Conservation (phyloP, 2,797 vertebrate species). For the Ctenosaura bakeri region DNA sequence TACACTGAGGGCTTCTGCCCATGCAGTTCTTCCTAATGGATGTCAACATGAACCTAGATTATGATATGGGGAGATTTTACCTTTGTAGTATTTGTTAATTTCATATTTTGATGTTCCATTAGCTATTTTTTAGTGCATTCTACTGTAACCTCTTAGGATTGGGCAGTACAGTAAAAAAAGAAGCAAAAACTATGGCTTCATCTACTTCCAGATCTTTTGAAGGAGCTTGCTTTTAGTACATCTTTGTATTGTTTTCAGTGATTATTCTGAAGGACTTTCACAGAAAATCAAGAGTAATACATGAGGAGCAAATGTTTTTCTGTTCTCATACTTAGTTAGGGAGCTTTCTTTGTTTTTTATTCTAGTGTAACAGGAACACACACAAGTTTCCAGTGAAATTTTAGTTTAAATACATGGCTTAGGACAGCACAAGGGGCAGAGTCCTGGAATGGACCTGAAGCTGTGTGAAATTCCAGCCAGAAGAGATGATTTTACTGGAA, state of each 20-base stretch:
- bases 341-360: not conserved
- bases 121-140: not conserved
- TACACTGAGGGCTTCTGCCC: not conserved
- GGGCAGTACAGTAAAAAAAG: not conserved
- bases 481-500: not conserved
- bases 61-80: not conserved
- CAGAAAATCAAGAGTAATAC: constrained; percentile 46
- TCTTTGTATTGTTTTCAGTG: constrained; percentile 23
- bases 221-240: constrained; percentile 13
- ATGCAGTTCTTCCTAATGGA: not conserved
- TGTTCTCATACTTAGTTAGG: too few relatives aligned
- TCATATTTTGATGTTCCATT: not conserved
- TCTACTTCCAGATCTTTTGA: constrained; percentile 45
- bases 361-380: constrained; percentile 24
- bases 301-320: constrained; percentile 43
- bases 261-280: constrained; percentile 19
- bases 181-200: not conserved
- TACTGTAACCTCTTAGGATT: not conserved
- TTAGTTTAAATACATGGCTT: not conserved
- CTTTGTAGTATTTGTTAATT: not conserved
- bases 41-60: constrained; percentile 4
- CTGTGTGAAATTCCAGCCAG: constrained; percentile 1
- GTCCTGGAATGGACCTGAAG: constrained; percentile 25
- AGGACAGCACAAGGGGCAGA: not conserved
- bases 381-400: not conserved